Evolutionary conservation across 1,140 invertebrate species (phyloP).

Genomic region (Glomeris maerens): DNA sequence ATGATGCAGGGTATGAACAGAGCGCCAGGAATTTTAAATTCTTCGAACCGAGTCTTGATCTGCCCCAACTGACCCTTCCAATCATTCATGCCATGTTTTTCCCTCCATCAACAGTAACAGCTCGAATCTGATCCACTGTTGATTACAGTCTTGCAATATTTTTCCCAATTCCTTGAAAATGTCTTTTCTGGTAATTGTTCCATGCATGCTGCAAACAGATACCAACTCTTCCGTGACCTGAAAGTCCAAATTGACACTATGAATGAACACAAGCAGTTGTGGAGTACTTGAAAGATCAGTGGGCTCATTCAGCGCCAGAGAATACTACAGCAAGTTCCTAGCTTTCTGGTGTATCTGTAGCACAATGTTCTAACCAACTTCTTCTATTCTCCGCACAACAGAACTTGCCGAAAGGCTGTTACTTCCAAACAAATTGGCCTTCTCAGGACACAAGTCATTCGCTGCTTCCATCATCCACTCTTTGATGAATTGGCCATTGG

Average conservation of each 20-base stretch:
- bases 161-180: too few species aligned
- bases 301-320: constrained; percentile 25
- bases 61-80: background rate
- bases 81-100: background rate
- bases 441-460: too few species aligned
- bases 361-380: constrained; percentile 20
- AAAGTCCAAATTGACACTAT: too few species aligned
- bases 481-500: constrained; percentile 21
- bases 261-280: too few species aligned
- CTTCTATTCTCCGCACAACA: too few species aligned
- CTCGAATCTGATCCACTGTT: constrained; percentile 17
- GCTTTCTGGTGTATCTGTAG: constrained; percentile 17
- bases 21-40: background rate
- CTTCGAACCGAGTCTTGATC: background rate
- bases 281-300: too few species aligned
- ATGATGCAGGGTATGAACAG: constrained; percentile 25
- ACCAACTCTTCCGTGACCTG: too few species aligned
- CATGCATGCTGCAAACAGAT: too few species aligned
- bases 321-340: constrained; percentile 22
- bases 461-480: constrained; percentile 17
- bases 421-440: constrained; percentile 10
- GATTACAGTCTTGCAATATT: too few species aligned
- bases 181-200: too few species aligned
- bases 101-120: background rate
- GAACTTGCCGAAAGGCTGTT: too few species aligned